Percentiles rank a stretch among this genome's conserved stretches.
Evolutionary conservation across 2,888 invertebrate species (phyloP).

Genomic region (Lepidocyrtinus sp.): DNA sequence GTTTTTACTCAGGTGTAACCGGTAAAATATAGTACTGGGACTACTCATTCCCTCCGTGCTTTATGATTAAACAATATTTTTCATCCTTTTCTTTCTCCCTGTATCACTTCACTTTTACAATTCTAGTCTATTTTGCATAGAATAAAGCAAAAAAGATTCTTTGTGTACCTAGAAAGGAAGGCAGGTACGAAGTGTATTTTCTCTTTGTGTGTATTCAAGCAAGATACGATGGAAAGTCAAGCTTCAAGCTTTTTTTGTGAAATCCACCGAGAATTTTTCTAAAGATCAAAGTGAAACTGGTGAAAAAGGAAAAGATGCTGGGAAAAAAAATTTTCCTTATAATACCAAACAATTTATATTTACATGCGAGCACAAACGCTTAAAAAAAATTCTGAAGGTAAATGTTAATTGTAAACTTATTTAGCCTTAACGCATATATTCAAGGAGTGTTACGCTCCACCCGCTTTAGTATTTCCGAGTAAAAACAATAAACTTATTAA

Average conservation of each 20-base stretch:
- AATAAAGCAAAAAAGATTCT: background rate
- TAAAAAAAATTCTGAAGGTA: too few relatives aligned
- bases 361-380: too few relatives aligned
- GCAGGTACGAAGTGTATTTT: background rate
- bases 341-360: too few relatives aligned
- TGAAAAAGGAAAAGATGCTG: slow-evolving; percentile 15
- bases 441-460: too few relatives aligned
- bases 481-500: too few relatives aligned
- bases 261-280: slow-evolving; percentile 48
- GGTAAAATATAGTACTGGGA: background rate
- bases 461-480: too few relatives aligned
- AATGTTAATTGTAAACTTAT: too few relatives aligned
- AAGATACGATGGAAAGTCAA: slow-evolving; percentile 28
- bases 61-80: slow-evolving; percentile 18
- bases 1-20: slow-evolving; percentile 3
- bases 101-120: background rate
- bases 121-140: background rate
- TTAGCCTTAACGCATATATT: too few relatives aligned
- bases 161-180: too few relatives aligned
- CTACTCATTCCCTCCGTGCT: background rate
- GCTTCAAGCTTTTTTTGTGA: slow-evolving; percentile 35
- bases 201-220: background rate
- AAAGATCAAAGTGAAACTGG: slow-evolving; percentile 52
- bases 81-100: background rate
- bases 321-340: too few relatives aligned